Conservation (phyloP, 2,888 invertebrate species). For the Nesidiocoris tenuis region DNA sequence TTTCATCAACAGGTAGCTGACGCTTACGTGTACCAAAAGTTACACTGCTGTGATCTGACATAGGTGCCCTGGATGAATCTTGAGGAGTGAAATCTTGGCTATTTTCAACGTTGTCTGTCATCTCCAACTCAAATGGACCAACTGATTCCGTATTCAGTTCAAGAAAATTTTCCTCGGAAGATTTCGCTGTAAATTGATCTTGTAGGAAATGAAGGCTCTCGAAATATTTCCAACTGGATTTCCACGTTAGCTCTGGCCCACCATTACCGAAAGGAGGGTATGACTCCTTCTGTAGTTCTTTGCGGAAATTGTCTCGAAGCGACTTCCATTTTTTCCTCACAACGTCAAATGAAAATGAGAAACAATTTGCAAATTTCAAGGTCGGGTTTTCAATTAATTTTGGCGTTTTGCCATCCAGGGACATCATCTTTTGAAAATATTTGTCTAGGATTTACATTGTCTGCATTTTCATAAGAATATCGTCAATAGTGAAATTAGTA, state of each 20-base stretch:
- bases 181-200: slow-evolving; percentile 1
- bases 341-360: not conserved
- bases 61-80: not conserved
- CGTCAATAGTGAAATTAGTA: too few relatives aligned
- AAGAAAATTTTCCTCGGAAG: not conserved
- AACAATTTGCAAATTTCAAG: too few relatives aligned
- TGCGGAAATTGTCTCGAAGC: not conserved
- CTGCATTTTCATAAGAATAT: too few relatives aligned
- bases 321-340: not conserved
- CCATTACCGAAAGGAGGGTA: not conserved
- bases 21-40: not conserved
- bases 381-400: too few relatives aligned
- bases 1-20: not conserved
- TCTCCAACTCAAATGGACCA: not conserved
- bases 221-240: slow-evolving; percentile 12
- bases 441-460: too few relatives aligned
- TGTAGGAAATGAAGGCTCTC: slow-evolving; percentile 10
- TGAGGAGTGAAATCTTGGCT: not conserved
- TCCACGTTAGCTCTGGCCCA: not conserved
- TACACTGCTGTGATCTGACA: not conserved
- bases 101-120: not conserved
- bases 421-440: too few relatives aligned
- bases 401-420: too few relatives aligned
- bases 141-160: not conserved
- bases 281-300: not conserved